Evolutionary conservation across 2,797 vertebrate genomes (phyloP), one percentile per base, ranked within the genome.

Genomic region (Hipposideros larvatus): DNA sequence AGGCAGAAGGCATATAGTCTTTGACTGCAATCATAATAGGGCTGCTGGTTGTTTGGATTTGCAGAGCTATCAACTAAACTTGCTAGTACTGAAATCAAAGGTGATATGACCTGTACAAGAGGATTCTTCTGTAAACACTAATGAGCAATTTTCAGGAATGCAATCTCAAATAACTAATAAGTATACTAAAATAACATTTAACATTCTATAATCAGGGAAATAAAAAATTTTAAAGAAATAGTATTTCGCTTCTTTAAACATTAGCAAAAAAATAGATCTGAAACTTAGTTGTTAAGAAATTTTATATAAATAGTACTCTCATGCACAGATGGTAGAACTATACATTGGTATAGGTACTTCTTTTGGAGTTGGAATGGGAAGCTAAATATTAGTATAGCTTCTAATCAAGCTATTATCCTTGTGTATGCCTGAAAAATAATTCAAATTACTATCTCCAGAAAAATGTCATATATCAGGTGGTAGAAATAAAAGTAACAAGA

Each of bases 321-420:
- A 77, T 51, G 43, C 4, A 46, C 78, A 96, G 84, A 96, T 83
- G 84, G 87, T 46, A 74, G 74, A 96, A 91, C 83, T 68, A 15
- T 63, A 95, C 91, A 91, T 74, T 89, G 34, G 59, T 48, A 15
- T 86, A 93, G 82, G 55, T 86, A 70, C 11, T 92, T 21, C 55
- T 73, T 26, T 80, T 82, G 85, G 57, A 78, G 74, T 16, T 78
- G 18, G 90, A 94, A 75, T 57, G 46, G 34, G 66, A 92, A 90
- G 16, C 41, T 78, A 70, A 95, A 95, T 84, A 83, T 83, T 93
- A 75, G 11, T 55, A 84, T 75, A 63, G 34, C 2, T 73, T 92
- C 77, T 46, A 53, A 94, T 87, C 61, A 94, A 83, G 65, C 34
- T 74, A 90, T 95, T 92, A 71, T 66, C 19, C 37, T 92, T 92